Percentiles rank a stretch among this genome's conserved stretches.
Conservation (phyloP, 2,113 vertebrate species). For the Melanerpes formicivorus region DNA sequence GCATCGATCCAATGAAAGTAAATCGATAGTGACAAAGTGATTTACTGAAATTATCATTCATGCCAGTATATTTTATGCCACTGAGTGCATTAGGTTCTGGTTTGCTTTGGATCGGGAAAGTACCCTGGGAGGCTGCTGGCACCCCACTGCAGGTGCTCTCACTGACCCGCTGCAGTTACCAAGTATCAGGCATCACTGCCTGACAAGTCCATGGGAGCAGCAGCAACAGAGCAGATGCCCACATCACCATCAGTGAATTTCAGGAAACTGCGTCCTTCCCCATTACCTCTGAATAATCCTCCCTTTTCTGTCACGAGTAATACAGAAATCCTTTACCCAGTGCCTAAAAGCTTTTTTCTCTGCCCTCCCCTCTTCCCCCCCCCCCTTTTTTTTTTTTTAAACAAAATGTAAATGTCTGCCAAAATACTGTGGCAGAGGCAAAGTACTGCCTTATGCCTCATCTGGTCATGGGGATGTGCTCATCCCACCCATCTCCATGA, state of each 20-base stretch:
- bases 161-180: neutral
- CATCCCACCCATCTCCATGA: neutral
- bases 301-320: neutral
- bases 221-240: fast-evolving
- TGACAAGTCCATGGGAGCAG: fast-evolving
- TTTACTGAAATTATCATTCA: neutral
- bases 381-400: neutral
- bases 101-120: neutral
- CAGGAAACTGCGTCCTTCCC: neutral
- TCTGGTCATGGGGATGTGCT: neutral
- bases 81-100: neutral
- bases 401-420: neutral
- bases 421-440: neutral
- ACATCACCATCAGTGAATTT: neutral
- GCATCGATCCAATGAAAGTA: neutral
- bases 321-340: neutral
- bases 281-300: neutral
- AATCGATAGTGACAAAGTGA: neutral
- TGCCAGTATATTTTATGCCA: neutral
- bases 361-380: no score
- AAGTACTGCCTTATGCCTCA: neutral
- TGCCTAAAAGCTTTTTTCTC: neutral
- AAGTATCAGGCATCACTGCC: neutral
- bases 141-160: fast-evolving
- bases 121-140: neutral